Conservation (phyloP, 2,888 invertebrate genomes). For the Callimorpha dominula region DNA sequence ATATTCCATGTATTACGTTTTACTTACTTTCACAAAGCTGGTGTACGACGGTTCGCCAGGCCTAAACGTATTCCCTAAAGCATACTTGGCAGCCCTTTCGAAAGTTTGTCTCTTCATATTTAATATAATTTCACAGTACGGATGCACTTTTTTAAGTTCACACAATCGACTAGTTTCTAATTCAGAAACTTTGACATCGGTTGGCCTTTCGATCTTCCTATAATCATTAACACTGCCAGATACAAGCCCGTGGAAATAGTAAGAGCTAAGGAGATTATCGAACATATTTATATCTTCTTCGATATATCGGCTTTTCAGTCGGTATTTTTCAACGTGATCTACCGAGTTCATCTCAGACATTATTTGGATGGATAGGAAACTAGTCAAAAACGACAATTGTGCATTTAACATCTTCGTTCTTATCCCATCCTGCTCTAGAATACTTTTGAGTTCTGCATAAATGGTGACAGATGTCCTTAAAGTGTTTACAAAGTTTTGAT, state of each 20-base stretch:
- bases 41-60: constrained; percentile 83
- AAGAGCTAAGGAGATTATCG: constrained; percentile 84
- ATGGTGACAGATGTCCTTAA: constrained; percentile 57
- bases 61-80: constrained; percentile 85
- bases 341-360: constrained; percentile 89
- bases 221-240: constrained; percentile 69
- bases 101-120: constrained; percentile 70
- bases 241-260: constrained; percentile 83
- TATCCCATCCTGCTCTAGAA: constrained; percentile 40
- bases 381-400: constrained; percentile 77
- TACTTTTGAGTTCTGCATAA: constrained; percentile 54
- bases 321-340: constrained; percentile 94
- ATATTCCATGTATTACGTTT: neutral
- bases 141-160: constrained; percentile 75
- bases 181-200: constrained; percentile 58
- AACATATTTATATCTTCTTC: constrained; percentile 89
- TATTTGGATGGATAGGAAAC: constrained; percentile 85
- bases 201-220: constrained; percentile 64
- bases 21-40: constrained; percentile 83
- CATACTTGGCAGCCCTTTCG: constrained; percentile 75
- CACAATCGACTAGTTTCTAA: constrained; percentile 54
- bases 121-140: constrained; percentile 77
- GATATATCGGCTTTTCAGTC: constrained; percentile 90
- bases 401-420: constrained; percentile 64
- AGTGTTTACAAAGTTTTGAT: constrained; percentile 53